Conservation (phyloP, 2,113 vertebrate genomes). For the Perccottus glenii region DNA sequence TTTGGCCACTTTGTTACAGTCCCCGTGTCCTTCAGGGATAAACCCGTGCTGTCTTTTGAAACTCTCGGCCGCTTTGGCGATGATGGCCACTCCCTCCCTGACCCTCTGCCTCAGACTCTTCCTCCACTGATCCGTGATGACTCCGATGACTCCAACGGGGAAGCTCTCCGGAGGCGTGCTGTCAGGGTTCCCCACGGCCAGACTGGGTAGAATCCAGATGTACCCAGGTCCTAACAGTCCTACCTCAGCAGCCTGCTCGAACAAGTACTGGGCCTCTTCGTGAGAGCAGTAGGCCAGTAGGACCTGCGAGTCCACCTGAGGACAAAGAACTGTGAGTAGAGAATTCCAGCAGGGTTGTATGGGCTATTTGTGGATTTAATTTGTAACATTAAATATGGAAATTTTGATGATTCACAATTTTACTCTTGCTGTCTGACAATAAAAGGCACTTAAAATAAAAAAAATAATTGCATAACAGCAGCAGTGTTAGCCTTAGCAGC, state of each 20-base stretch:
- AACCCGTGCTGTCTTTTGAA: conserved; percentile 84
- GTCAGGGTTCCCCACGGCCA: conserved; percentile 91
- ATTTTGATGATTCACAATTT: too few relatives aligned
- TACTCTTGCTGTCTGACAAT: too few relatives aligned
- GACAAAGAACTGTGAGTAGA: neutral
- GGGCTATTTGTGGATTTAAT: too few relatives aligned
- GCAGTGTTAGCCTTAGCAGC: too few relatives aligned
- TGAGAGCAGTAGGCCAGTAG: conserved; percentile 92
- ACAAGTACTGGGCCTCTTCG: conserved; percentile 92
- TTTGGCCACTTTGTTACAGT: conserved; percentile 81
- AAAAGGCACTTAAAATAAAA: too few relatives aligned
- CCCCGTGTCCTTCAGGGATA: conserved; percentile 84
- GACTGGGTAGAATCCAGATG: conserved; percentile 93
- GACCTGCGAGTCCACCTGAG: conserved; percentile 88
- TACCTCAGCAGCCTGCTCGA: conserved; percentile 85
- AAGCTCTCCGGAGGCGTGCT: conserved; percentile 84
- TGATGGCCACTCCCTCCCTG: conserved; percentile 92
- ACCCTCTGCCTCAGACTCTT: conserved; percentile 93
- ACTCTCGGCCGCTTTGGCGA: conserved; percentile 89
- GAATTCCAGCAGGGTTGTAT: neutral
- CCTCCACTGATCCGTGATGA: conserved; percentile 94
- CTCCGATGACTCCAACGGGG: conserved; percentile 91
- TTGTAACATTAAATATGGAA: too few relatives aligned
- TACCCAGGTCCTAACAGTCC: conserved; percentile 92
- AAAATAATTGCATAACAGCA: too few relatives aligned